Base-by-base conservation (phyloP, 2,797 vertebrate species). In the Cercopithecus diana region DNA sequence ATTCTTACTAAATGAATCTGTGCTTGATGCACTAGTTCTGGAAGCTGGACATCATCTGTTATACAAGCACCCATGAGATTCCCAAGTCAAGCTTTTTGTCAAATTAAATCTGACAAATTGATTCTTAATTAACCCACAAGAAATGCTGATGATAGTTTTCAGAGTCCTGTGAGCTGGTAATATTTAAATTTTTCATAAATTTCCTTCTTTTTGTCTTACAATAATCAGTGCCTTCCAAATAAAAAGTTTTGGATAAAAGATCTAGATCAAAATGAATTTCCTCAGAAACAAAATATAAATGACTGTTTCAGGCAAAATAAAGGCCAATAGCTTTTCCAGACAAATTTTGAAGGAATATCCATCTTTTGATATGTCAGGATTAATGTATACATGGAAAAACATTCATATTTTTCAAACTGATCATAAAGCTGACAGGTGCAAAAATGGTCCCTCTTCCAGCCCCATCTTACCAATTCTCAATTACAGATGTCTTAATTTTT, bases 41-140 rank as follows among this genome's bases (percentile, higher is more conserved):
- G 75, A 95, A 97, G 45, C 61, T 94, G 90, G 96, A 84, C 72
- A 43, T 96, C 67, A 61, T 97, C 41, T 97, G 86, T 76, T 85
- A 39, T 83, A 85, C 20, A 77, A 73, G 15, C 77, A 96, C 55
- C 83, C 7, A 28, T 96, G 75, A 97, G 97, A 97, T 98, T 94
- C 91, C 24, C 86, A 84, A 97, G 85, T 97, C 96, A 98, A 96
- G 92, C 80, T 97, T 96, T 87, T 70, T 86, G 97, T 84, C 55
- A 97, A 97, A 98, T 97, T 98, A 97, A 95, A 94, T 88, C 48
- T 98, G 73, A 96, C 89, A 96, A 96, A 94, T 64, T 92, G 67
- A 94, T 92, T 98, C 95, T 94, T 98, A 98, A 98, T 98, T 98
- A 98, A 84, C 87, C 87, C 94, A 90, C 88, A 58, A 96, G 93